Evolutionary conservation across 2,113 vertebrate genomes (phyloP), one percentile per base, ranked within the genome.

Genomic region (Opisthocomus hoazin): DNA sequence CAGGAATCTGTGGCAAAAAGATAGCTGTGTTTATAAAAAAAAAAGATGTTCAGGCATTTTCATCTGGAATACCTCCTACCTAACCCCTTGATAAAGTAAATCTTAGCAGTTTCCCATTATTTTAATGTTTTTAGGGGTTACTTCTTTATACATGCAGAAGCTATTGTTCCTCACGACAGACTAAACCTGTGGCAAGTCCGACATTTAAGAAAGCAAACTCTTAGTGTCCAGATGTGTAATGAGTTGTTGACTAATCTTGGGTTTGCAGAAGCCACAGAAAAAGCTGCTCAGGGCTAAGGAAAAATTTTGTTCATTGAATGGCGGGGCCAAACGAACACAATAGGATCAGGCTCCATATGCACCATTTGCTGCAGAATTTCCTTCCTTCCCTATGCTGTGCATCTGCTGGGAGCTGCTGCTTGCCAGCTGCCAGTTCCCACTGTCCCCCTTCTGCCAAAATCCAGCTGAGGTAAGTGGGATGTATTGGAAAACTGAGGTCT

Each of bases 311-410:
- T 87, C 69, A 45, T 60, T 64, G 85, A 96, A 71, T 69, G 41
- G 73, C 73, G 76, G 57, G 94, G 94, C 80, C 92, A 96, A 54
- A 11, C 71, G 69, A 92, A 61, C 80, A 94, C 92, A 91, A 91
- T 87, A 89, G 91, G 95, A 92, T 96, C 94, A 96, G 36, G 69
- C 53, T 96, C 92, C 95, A 94, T 97, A 93, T 96, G 94, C 20
- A 90, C 51, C 13, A 34, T 75, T 92, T 92, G 73, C 73, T 75
- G 65, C 64, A 87, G 84, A 83, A 89, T 96, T 97, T 97, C 96
- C 96, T 96, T 97, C 96, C 96, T 96, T 89, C 39, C 43, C 73
- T 53, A 39, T 3, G 6, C 65, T 82, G 56, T 1, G 5, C 88
- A 93, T 96, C 88, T 95, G 92, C 86, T 93, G 64, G 91, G 80